Evolutionary conservation across 53 echinoderm and acorn worm species (phyloP).

Genomic region (Antedon mediterranea): DNA sequence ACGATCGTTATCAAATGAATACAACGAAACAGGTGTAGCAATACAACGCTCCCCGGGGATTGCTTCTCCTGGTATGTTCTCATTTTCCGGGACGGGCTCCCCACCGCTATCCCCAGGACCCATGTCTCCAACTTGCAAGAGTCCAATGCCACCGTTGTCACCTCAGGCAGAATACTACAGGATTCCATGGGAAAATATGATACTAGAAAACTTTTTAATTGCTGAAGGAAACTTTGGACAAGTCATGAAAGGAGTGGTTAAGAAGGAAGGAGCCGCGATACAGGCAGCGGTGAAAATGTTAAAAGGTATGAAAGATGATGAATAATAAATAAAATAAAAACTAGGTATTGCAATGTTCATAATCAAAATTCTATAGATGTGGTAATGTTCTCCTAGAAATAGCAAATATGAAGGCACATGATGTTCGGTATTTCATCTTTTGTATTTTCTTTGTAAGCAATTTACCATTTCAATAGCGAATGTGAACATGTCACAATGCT

Average conservation of each 20-base stretch:
- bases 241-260: slow-evolving; percentile 82
- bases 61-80: not conserved
- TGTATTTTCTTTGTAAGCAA: too few relatives aligned
- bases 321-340: too few relatives aligned
- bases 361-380: too few relatives aligned
- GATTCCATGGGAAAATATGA: slow-evolving; percentile 77
- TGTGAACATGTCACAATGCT: too few relatives aligned
- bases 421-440: too few relatives aligned
- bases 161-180: slow-evolving; percentile 44
- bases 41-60: not conserved
- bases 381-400: too few relatives aligned
- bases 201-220: slow-evolving; percentile 77
- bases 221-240: slow-evolving; percentile 98
- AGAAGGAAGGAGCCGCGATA: slow-evolving; percentile 51
- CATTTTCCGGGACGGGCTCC: slow-evolving; percentile 13
- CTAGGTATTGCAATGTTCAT: too few relatives aligned
- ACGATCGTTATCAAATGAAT: slow-evolving; percentile 64
- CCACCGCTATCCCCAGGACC: slow-evolving; percentile 13
- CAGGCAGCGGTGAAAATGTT: slow-evolving; percentile 87
- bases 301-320: slow-evolving; percentile 37
- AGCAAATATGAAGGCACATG: too few relatives aligned
- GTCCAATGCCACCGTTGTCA: slow-evolving; percentile 14
- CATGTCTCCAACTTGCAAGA: slow-evolving; percentile 13
- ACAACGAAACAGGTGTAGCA: slow-evolving; percentile 33
- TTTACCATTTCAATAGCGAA: too few relatives aligned